Percentiles rank a stretch among this genome's conserved stretches.
These are phyloP conservation scores for Anneissia japonica DNA, from an alignment of 35 echinoderm and acorn worm genomes.

Conservation along the genomic window DNA sequence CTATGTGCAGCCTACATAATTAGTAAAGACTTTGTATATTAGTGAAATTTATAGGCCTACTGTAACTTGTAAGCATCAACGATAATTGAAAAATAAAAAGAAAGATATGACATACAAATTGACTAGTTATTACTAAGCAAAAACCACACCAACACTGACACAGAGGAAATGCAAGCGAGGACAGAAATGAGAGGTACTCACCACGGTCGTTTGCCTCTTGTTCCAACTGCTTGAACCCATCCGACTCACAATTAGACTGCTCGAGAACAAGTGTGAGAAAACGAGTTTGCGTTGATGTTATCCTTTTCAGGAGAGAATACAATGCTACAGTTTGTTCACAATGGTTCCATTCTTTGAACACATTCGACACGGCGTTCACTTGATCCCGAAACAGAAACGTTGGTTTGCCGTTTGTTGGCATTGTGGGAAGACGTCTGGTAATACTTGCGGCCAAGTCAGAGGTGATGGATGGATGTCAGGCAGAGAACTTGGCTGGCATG, in stretches of 20 bases:
- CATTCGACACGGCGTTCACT: conserved; percentile 59
- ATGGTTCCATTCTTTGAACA: conserved; percentile 98
- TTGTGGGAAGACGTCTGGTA: neutral
- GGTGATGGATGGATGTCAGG: neutral
- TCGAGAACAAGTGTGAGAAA: conserved; percentile 87
- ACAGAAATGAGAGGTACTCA: conserved; percentile 22
- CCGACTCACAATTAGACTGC: conserved; percentile 68
- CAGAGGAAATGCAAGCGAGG: neutral
- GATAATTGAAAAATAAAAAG: too few species aligned
- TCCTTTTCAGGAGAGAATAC: conserved; percentile 73
- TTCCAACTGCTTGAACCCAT: conserved; percentile 61
- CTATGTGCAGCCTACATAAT: too few species aligned
- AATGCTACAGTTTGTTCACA: conserved; percentile 95
- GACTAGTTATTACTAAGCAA: neutral
- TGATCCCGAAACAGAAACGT: conserved; percentile 84
- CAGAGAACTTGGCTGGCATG: neutral
- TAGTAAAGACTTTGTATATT: too few species aligned
- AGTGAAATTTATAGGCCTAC: too few species aligned
- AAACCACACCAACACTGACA: neutral
- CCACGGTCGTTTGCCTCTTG: conserved; percentile 91
- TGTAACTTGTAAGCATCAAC: neutral
- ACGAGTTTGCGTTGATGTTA: conserved; percentile 70
- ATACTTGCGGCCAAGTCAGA: neutral
- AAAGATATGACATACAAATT: neutral
- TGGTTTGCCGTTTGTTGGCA: conserved; percentile 58